Percentiles rank a stretch among this genome's conserved stretches.
These are phyloP conservation scores for Rhabdomys pumilio DNA, from an alignment of 2,797 vertebrate species.

Conservation along the genomic window DNA sequence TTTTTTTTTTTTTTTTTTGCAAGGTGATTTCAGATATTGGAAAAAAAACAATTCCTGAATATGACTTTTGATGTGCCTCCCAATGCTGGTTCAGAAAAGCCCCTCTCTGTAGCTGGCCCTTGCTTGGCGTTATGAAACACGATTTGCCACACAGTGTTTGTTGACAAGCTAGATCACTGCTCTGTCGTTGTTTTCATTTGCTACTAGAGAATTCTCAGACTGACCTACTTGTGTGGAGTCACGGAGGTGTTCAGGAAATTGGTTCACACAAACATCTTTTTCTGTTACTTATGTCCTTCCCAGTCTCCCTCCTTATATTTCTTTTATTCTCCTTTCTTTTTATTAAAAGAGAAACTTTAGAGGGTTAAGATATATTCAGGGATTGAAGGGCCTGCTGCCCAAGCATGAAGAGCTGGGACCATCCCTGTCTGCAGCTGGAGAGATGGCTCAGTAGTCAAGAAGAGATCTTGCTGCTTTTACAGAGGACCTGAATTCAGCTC, in stretches of 20 bases:
- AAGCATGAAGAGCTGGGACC: background rate
- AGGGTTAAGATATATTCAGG: background rate
- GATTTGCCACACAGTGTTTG: background rate
- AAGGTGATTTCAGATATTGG: background rate
- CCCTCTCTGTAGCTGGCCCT: background rate
- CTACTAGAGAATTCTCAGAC: background rate
- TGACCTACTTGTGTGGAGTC: background rate
- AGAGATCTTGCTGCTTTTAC: background rate
- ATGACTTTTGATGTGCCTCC: background rate
- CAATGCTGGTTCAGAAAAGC: conserved; percentile 36
- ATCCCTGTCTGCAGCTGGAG: background rate
- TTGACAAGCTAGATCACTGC: background rate
- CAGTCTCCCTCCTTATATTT: background rate
- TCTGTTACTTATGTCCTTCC: background rate
- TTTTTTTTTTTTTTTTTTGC: conserved; percentile 38
- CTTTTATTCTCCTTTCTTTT: background rate
- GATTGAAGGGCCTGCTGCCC: background rate
- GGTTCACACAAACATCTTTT: background rate
- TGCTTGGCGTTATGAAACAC: background rate
- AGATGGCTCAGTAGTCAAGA: background rate
- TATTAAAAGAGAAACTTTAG: background rate
- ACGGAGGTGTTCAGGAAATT: background rate
- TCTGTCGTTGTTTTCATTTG: conserved; percentile 39
- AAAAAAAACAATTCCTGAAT: background rate
- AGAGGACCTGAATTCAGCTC: background rate